Base-by-base conservation (phyloP, 2,888 invertebrate genomes). In the Terebella lapidaria region DNA sequence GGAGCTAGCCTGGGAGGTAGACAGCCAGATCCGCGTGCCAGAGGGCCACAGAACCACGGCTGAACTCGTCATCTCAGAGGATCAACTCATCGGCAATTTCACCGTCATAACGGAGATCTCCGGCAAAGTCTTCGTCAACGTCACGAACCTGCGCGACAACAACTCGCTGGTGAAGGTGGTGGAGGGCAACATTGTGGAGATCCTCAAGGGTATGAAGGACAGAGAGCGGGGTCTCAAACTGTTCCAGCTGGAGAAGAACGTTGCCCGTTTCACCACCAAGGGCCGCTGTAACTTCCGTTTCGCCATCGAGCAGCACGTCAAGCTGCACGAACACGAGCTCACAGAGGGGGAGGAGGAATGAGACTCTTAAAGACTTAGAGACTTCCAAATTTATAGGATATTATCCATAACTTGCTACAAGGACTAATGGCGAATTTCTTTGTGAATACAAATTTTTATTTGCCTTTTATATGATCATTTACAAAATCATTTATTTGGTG, bases 1-100 rank as follows among this genome's bases (percentile, higher is more conserved):
- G 64, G 70, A 74, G 46, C 71, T 83, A 57, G 76, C 79, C 2
- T 83, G 83, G 83, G 77, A 78, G n/a, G 82, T 83, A 1, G 81
- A 83, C 68, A 81, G 76, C 63, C 78, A 73, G 61, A 79, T 83
- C 49, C 72, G 74, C 61, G 82, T 83, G 67, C 81, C 80, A 5
- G 52, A 64, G 0, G 64, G 63, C 20, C 70, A 70, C 55, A 68
- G 66, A 65, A 81, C 82, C 4, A 79, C 76, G 10, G 83, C 83
- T 0, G 77, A 77, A 58, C 77, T 83, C 61, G 76, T 81, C 1
- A 79, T 83, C 46, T 78, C 78, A 54, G 82, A 83, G 69, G 77
- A 81, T 70, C 78, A 80, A 63, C 81, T 80, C 63, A 69, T 67
- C 15, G 81, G 80, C 26, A 72, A 69, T 22, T 83, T 83, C 67